Conservation (phyloP, 2,888 invertebrate species). For the Aspidiotus destructor region DNA sequence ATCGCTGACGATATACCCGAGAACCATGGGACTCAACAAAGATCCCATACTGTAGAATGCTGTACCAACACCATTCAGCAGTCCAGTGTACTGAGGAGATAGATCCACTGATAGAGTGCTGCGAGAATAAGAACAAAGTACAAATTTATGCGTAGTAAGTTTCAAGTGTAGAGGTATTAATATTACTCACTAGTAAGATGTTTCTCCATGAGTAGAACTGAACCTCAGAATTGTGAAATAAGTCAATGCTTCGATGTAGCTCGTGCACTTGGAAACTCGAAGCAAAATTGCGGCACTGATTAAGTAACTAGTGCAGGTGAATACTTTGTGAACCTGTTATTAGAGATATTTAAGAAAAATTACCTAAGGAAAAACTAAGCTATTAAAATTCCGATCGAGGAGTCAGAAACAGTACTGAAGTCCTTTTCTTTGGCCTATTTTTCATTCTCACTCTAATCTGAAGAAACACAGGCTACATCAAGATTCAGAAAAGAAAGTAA, state of each 20-base stretch:
- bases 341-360: too few species aligned
- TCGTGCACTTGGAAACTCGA: not conserved
- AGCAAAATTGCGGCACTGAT: not conserved
- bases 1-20: not conserved
- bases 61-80: not conserved
- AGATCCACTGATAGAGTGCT: not conserved
- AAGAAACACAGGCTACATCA: too few species aligned
- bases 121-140: not conserved
- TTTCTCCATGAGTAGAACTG: not conserved
- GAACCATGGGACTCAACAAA: not conserved
- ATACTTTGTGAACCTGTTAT: not conserved
- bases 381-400: too few species aligned
- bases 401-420: too few species aligned
- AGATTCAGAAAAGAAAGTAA: too few species aligned
- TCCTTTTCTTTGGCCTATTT: too few species aligned
- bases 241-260: not conserved
- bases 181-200: slow-evolving; percentile 5
- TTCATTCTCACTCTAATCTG: too few species aligned
- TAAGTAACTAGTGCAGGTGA: not conserved
- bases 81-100: not conserved
- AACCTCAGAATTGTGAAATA: not conserved
- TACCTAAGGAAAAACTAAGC: not conserved
- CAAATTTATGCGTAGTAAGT: not conserved
- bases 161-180: not conserved
- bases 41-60: not conserved